phyloP scores from a whole-genome alignment of 2,113 vertebrate species.

The Dasypus novemcinctus region DNA sequence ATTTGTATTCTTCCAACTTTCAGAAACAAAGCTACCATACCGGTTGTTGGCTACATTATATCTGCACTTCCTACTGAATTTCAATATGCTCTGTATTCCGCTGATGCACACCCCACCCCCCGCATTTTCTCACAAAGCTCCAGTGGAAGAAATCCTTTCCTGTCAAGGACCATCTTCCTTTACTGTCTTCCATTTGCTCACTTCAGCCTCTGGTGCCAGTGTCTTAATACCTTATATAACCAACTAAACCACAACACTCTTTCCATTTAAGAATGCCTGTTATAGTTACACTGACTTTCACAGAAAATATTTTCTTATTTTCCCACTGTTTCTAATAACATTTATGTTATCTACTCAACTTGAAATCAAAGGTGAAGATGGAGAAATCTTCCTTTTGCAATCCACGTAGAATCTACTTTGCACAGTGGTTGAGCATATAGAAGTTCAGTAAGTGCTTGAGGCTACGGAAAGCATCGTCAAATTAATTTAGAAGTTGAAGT shows the following conservation, averaged over 20 bases:
- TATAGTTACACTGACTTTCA: background rate
- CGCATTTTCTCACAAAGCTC: background rate
- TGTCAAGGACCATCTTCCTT: background rate
- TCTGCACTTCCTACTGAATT: background rate
- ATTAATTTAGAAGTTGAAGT: background rate
- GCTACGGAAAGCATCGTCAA: background rate
- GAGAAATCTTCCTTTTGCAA: background rate
- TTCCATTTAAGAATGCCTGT: background rate
- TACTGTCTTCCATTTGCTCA: background rate
- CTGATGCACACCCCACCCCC: background rate
- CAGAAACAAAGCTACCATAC: background rate
- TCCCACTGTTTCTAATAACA: background rate
- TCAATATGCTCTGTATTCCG: background rate
- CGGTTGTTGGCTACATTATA: background rate
- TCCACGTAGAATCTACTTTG: background rate
- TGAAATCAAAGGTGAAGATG: background rate
- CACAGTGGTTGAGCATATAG: background rate
- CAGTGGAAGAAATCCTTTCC: background rate
- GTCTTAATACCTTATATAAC: background rate
- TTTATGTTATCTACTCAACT: background rate
- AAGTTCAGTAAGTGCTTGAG: background rate
- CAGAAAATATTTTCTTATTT: background rate
- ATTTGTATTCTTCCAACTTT: background rate
- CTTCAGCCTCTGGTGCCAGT: background rate
- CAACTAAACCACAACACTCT: background rate